Conservation (phyloP, 2,113 vertebrate species). For the Buteo buteo region DNA sequence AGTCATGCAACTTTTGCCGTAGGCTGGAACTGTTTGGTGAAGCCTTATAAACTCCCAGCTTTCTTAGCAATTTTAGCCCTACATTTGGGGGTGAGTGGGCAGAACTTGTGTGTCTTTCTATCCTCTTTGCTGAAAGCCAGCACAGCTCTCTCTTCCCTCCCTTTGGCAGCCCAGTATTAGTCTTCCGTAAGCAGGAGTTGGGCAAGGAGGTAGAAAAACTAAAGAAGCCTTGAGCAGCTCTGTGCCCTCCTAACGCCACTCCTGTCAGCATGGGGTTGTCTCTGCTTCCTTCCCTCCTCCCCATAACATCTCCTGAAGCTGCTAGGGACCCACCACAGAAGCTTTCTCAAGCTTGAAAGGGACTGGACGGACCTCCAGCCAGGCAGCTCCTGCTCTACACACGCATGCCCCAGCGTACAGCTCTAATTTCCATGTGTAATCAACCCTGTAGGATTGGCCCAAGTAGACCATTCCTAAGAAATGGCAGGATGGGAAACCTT, state of each 20-base stretch:
- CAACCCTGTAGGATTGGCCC: neutral
- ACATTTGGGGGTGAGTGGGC: neutral
- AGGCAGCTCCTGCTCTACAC: neutral
- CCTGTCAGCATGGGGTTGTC: neutral
- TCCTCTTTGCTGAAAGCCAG: neutral
- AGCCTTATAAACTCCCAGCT: neutral
- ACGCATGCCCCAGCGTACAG: rapidly evolving
- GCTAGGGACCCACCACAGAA: neutral
- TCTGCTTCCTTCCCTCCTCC: neutral
- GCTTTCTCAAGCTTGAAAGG: neutral
- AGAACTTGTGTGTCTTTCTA: neutral
- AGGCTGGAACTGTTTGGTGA: neutral
- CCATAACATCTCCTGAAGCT: neutral
- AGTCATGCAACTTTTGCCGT: neutral
- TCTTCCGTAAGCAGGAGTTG: neutral
- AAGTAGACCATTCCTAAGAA: neutral
- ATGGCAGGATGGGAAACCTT: neutral
- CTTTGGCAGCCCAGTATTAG: neutral
- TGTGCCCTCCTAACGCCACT: neutral
- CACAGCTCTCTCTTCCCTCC: neutral
- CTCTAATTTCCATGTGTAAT: neutral
- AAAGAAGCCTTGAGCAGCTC: neutral
- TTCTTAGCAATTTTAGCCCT: neutral
- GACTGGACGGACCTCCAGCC: neutral
- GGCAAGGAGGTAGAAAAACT: neutral